Base-by-base conservation (phyloP, 1,140 invertebrate genomes). In the Riptortus pedestris region DNA sequence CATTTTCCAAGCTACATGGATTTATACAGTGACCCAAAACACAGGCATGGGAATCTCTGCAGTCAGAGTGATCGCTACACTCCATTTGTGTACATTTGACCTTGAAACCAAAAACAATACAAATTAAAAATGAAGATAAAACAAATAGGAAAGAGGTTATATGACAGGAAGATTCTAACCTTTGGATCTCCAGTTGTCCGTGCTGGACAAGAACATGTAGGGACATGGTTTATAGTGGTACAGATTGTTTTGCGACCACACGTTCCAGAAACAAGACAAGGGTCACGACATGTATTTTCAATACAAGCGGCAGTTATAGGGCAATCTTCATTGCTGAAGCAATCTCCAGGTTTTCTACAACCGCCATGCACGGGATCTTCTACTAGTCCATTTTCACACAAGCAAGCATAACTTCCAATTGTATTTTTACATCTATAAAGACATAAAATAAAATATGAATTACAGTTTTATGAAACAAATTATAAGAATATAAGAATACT, bases 171-270 rank as follows among this genome's bases (percentile, higher is more conserved):
- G n/a, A n/a, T n/a, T n/a, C n/a, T n/a, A 61, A 77, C 76, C 28
- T 81, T 79, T 9, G 88, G 82, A 78, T 91, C 83, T 2, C 88
- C 88, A 64, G 79, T 81, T n/a, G 87, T 87, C 67, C 85, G 82
- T 2, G 79, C 71, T 18, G 85, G 82, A 74, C 91, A 94, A 64
- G 79, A 79, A 71, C 91, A 94, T 5, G 81, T 71, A 0, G 88
- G 80, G 64, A 80, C 74, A 71, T 92, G 90, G 20, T 79, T 78
- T 20, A 76, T 72, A 0, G 85, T 81, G 24, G 78, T 69, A 72
- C 91, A 93, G 51, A 85, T 77, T 2, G 91, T 86, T 71, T 87
- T 87, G 64, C 76, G 75, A 2, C 90, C 90, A 71, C 91, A 94
- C 0, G 79, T 75, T 16, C 77, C 76, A 2, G 75, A 65, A 14